Base-by-base conservation (phyloP, 1,140 invertebrate genomes). In the Elymnias hypermnestra region DNA sequence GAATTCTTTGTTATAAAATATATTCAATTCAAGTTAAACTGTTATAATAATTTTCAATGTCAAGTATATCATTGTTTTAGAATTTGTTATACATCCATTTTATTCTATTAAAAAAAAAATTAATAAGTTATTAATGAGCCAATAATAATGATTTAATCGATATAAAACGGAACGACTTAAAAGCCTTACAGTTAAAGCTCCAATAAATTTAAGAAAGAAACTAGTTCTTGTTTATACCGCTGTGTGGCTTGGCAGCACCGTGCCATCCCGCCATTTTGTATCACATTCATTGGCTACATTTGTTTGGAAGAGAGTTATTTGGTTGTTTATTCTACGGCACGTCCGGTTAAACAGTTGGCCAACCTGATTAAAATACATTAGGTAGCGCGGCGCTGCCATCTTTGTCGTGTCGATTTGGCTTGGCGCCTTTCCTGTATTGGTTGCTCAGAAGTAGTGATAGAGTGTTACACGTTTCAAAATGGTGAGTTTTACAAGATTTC, bases 401-500 rank as follows among this genome's bases (percentile, higher is more conserved):
- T 77, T 75, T 78, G 64, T 77, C 65, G 44, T 59, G 62, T 58
- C 58, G 69, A 76, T 74, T 79, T 74, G 55, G 70, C 76, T 83
- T 79, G 72, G 75, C 77, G 77, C 75, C 76, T 81, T 75, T 83
- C 75, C 81, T 84, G 74, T 83, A 59, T 83, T 69, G 65, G 70
- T 81, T 78, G 67, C 63, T 77, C 76, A 69, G 57, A 77, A 74
- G 67, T 81, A 52, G 72, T 77, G 59, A 76, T 81, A 78, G 74
- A 82, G 76, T 72, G 64, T 76, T 82, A 79, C 77, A 81, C 82
- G 78, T 81, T 76, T 79, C 78, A 83, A 83, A 85, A 87, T 86
- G 84, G 83, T 87, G 79, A 84, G 83, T 86, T 83, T 78, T 81
- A 59, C 75, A 83, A 86, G 83, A 83, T 82, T 83, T 79, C 57